These are phyloP conservation scores for Formica exsecta DNA, from an alignment of 1,140 invertebrate genomes.

Conservation along the genomic window DNA sequence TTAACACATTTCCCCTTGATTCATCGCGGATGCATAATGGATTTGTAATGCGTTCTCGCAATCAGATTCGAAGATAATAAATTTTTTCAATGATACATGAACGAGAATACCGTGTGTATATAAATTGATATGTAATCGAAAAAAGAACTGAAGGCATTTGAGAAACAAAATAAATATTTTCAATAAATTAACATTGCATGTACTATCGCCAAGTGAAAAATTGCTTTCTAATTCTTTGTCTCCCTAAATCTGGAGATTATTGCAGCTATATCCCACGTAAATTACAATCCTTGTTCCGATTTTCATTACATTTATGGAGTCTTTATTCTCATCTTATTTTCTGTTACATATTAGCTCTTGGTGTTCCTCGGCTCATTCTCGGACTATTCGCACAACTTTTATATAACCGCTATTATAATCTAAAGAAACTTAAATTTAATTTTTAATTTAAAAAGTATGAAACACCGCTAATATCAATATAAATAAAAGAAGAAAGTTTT, in stretches of 20 bases:
- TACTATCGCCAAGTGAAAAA: no score
- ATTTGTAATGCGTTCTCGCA: constrained; percentile 27
- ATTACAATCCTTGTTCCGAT: neutral
- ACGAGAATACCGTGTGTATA: neutral
- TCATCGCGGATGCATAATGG: constrained; percentile 22
- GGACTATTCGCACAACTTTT: neutral
- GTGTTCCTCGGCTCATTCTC: neutral
- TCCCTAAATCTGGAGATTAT: neutral
- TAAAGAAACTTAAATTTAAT: neutral
- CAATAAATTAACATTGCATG: no score
- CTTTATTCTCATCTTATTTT: neutral
- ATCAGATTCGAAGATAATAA: constrained; percentile 40
- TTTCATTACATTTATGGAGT: constrained; percentile 3
- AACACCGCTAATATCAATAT: neutral
- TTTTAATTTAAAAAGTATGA: neutral
- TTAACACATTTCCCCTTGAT: constrained; percentile 26
- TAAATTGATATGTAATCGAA: constrained; percentile 6
- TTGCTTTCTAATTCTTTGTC: no score
- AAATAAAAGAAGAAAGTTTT: neutral
- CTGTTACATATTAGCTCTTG: no score
- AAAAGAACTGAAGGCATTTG: neutral
- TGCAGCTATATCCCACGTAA: neutral
- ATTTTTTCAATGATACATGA: constrained; percentile 21
- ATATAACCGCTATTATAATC: neutral
- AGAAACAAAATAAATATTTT: constrained; percentile 1